Conservation (phyloP, 2,888 invertebrate species). For the Andrena hattorfiana region DNA sequence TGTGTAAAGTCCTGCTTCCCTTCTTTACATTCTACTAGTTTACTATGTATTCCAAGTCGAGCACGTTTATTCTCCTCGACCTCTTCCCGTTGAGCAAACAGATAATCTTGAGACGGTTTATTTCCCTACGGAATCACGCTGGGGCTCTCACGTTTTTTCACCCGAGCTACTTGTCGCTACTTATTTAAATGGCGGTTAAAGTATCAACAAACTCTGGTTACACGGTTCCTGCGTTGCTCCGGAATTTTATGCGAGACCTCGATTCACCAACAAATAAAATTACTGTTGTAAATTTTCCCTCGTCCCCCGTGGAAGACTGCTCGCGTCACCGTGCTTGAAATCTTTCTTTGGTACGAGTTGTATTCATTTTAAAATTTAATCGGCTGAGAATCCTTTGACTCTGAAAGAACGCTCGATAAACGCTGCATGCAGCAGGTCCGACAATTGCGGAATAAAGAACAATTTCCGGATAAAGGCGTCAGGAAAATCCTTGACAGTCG, state of each 20-base stretch:
- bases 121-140: conserved; percentile 17
- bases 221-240: no score
- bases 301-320: no score
- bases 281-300: no score
- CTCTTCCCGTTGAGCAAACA: conserved; percentile 15
- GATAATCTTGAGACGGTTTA: conserved; percentile 26
- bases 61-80: background rate
- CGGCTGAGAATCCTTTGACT: conserved; percentile 1
- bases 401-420: background rate
- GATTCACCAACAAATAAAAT: no score
- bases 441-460: conserved; percentile 33
- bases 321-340: background rate
- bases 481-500: conserved; percentile 60
- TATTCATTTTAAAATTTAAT: background rate
- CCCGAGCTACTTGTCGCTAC: background rate
- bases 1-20: conserved; percentile 53
- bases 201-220: background rate
- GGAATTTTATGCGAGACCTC: no score
- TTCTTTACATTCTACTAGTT: conserved; percentile 53
- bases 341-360: background rate
- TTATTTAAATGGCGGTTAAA: background rate
- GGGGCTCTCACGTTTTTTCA: conserved; percentile 16
- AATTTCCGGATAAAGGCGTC: conserved; percentile 39
- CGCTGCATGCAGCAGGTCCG: conserved; percentile 2
- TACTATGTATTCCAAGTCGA: conserved; percentile 29